These are phyloP conservation scores for Mesitornis unicolor DNA, from an alignment of 2,113 vertebrate species.

Conservation along the genomic window DNA sequence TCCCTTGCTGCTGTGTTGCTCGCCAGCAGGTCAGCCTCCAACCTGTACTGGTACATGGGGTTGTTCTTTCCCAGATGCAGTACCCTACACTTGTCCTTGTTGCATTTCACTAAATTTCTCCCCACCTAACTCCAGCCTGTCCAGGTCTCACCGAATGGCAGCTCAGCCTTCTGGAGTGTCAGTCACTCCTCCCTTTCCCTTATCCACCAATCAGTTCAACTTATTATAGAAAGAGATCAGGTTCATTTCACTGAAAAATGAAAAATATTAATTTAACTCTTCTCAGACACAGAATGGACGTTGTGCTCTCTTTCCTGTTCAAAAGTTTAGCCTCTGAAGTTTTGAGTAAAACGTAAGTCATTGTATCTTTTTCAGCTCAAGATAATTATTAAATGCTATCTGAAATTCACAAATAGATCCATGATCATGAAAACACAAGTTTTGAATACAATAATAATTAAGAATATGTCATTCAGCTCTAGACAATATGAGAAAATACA, in stretches of 20 bases:
- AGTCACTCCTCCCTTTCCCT: too few relatives aligned
- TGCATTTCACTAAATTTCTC: too few relatives aligned
- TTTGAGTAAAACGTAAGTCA: not conserved
- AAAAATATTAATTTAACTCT: not conserved
- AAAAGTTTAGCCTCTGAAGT: not conserved
- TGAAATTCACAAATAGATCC: not conserved
- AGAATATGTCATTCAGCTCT: not conserved
- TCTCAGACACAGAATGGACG: not conserved
- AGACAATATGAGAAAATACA: not conserved
- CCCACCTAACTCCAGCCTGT: too few relatives aligned
- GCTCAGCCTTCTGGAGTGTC: too few relatives aligned
- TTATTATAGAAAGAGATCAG: too few relatives aligned
- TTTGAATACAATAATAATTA: not conserved
- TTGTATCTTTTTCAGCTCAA: not conserved
- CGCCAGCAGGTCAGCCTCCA: too few relatives aligned
- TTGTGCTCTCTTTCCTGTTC: not conserved
- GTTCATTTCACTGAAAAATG: not conserved
- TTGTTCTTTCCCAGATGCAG: too few relatives aligned
- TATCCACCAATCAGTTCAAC: too few relatives aligned
- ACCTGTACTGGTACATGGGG: too few relatives aligned
- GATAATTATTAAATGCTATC: not conserved
- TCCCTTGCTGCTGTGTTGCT: too few relatives aligned
- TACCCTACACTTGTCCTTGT: too few relatives aligned
- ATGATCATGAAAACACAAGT: not conserved
- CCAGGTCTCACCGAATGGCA: too few relatives aligned